These are phyloP conservation scores for Hippasteria phrygiana DNA, from an alignment of 53 echinoderm and acorn worm genomes.

Conservation along the genomic window DNA sequence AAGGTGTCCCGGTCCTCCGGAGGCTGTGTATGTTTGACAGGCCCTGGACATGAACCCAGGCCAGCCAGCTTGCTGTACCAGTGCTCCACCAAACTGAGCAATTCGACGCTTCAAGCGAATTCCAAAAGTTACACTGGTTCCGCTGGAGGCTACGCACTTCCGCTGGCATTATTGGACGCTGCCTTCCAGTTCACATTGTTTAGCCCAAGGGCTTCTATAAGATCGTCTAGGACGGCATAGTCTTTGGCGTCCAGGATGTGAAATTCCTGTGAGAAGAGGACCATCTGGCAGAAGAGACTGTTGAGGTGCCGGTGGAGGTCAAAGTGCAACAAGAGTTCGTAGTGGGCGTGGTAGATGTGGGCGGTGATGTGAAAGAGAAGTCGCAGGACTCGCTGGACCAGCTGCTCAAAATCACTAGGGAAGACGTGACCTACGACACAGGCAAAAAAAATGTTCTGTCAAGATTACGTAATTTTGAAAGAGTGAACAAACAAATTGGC, in stretches of 20 bases:
- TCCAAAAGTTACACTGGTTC: too few relatives aligned
- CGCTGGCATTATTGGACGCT: constrained; percentile 45
- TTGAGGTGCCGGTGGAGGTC: constrained; percentile 94
- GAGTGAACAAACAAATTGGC: too few relatives aligned
- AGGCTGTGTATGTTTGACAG: too few relatives aligned
- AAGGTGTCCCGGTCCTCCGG: too few relatives aligned
- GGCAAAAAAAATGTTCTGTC: neutral
- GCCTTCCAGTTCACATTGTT: constrained; percentile 48
- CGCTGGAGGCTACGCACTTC: constrained; percentile 9
- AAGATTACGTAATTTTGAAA: neutral
- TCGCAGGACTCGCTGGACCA: constrained; percentile 85
- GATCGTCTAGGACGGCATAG: constrained; percentile 80
- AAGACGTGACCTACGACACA: constrained; percentile 88
- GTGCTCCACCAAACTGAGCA: too few relatives aligned
- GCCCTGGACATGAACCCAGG: too few relatives aligned
- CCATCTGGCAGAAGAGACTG: constrained; percentile 88
- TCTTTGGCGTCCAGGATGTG: constrained; percentile 82
- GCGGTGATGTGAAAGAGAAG: constrained; percentile 90
- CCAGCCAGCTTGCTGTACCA: too few relatives aligned
- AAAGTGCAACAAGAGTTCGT: constrained; percentile 75
- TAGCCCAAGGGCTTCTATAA: constrained; percentile 82
- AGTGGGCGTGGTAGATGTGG: constrained; percentile 96
- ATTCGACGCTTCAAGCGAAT: too few relatives aligned
- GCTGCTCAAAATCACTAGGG: constrained; percentile 86
- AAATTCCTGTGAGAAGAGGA: constrained; percentile 88